phyloP scores from a whole-genome alignment of 2,888 invertebrate genomes.

The Stenodema calcarata region DNA sequence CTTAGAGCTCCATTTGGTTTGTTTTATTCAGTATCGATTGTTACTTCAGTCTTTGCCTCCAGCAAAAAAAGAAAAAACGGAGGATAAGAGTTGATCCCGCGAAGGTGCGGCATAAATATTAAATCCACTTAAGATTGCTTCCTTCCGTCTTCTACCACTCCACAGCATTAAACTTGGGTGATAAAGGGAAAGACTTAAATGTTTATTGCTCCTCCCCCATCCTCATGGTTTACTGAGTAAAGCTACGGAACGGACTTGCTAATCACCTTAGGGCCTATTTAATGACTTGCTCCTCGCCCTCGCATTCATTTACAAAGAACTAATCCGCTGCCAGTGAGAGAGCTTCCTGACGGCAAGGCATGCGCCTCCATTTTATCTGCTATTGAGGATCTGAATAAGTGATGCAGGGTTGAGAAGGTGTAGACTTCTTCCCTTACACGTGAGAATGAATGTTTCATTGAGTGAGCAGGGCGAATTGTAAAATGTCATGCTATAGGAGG shows the following conservation, averaged over 20 bases:
- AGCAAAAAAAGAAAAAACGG: not conserved
- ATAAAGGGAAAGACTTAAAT: conserved; percentile 41
- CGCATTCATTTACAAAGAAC: not conserved
- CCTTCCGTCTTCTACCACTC: conserved; percentile 34
- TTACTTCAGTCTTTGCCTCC: not conserved
- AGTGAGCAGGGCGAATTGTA: not conserved
- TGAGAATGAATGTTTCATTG: not conserved
- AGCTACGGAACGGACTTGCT: conserved; percentile 30
- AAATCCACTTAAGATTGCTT: conserved; percentile 40
- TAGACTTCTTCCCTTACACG: not conserved
- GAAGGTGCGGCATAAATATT: conserved; percentile 37
- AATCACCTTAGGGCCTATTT: conserved; percentile 39
- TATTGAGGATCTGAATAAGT: not conserved
- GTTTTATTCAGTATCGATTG: conserved; percentile 36
- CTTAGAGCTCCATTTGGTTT: conserved; percentile 15
- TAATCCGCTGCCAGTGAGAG: not conserved
- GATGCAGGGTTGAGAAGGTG: not conserved
- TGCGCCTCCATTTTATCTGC: not conserved
- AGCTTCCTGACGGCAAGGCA: not conserved
- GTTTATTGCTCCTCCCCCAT: conserved; percentile 28
- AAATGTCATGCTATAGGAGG: too few species aligned
- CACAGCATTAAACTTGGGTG: conserved; percentile 31
- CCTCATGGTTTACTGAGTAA: not conserved
- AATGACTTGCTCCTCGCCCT: not conserved
- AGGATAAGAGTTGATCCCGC: not conserved